Percentiles rank a stretch among this genome's conserved stretches.
Evolutionary conservation across 2,797 vertebrate genomes (phyloP).

Genomic region (Megaceryle alcyon): DNA sequence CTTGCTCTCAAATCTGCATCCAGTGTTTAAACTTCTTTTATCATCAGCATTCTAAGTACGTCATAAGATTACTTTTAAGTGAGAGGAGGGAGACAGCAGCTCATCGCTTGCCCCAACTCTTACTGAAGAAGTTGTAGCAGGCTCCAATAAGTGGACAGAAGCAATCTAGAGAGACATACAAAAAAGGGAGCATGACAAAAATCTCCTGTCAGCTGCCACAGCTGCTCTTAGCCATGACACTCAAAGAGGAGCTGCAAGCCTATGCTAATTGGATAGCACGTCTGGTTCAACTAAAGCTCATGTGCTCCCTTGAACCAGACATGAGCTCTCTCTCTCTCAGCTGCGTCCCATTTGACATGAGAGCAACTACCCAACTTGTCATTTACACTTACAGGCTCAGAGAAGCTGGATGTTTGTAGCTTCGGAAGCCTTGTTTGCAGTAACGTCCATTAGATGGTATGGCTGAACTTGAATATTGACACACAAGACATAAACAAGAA

Average conservation of each 20-base stretch:
- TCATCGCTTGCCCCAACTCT: neutral
- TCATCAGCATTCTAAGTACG: neutral
- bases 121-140: neutral
- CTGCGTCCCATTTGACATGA: neutral
- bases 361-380: neutral
- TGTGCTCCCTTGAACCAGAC: neutral
- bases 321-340: neutral
- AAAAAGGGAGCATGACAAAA: neutral
- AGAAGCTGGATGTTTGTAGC: neutral
- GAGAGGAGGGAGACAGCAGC: neutral
- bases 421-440: neutral
- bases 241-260: neutral
- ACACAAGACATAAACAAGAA: neutral
- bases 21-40: neutral
- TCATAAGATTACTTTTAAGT: neutral
- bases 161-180: neutral
- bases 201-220: constrained; percentile 19
- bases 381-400: neutral
- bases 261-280: neutral
- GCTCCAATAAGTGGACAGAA: neutral
- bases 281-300: neutral
- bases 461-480: neutral
- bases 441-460: neutral
- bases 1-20: neutral
- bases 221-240: neutral